Evolutionary conservation across 2,797 vertebrate species (phyloP).

Genomic region (Danionella dracula): DNA sequence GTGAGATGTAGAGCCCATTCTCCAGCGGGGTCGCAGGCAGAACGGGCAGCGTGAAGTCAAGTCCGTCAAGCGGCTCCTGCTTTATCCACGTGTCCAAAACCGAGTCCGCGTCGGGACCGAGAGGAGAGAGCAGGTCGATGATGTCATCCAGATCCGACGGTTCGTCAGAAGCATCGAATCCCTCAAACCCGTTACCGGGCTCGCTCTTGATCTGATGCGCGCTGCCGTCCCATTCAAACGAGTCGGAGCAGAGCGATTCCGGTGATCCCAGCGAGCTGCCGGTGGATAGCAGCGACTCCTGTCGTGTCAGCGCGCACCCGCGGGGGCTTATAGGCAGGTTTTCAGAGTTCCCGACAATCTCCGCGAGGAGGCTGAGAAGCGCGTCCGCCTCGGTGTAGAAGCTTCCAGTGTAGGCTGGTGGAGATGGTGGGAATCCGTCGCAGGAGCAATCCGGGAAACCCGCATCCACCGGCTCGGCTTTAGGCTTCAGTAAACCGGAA

Average conservation of each 20-base stretch:
- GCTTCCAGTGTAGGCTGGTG: constrained; percentile 77
- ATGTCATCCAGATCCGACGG: constrained; percentile 63
- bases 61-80: constrained; percentile 59
- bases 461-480: constrained; percentile 60
- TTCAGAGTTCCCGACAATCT: constrained; percentile 87
- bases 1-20: constrained; percentile 47
- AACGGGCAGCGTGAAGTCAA: constrained; percentile 41
- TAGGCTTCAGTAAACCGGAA: constrained; percentile 60
- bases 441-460: constrained; percentile 64
- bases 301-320: constrained; percentile 35
- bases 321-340: constrained; percentile 25
- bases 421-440: constrained; percentile 66
- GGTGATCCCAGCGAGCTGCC: constrained; percentile 48
- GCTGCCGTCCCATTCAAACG: constrained; percentile 39
- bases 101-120: constrained; percentile 51
- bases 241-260: constrained; percentile 55
- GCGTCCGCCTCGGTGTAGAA: constrained; percentile 86
- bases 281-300: constrained; percentile 56
- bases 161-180: constrained; percentile 36
- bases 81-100: constrained; percentile 57
- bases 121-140: constrained; percentile 57
- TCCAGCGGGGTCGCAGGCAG: constrained; percentile 47
- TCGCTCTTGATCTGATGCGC: constrained; percentile 66
- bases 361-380: constrained; percentile 90
- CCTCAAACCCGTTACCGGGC: constrained; percentile 66